Conservation (phyloP, 2,888 invertebrate species). For the Rhingia campestris region DNA sequence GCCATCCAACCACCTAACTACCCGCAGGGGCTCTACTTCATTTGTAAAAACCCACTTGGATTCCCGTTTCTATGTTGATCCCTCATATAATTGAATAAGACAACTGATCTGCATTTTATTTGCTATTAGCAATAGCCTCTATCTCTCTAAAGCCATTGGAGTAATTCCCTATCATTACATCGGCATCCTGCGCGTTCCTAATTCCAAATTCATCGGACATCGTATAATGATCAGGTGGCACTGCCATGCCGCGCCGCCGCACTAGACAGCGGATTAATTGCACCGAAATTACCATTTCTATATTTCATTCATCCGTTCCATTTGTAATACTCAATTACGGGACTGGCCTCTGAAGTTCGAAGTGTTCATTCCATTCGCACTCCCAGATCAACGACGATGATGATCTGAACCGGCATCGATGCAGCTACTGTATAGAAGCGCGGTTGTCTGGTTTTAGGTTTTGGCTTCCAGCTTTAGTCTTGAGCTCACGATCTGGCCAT, state of each 20-base stretch:
- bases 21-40: background rate
- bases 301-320: constrained; percentile 53
- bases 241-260: constrained; percentile 3
- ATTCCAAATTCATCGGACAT: constrained; percentile 58
- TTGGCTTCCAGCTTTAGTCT: background rate
- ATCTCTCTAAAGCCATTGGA: constrained; percentile 12
- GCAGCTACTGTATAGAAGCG: constrained; percentile 1
- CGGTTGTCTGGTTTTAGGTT: constrained; percentile 12
- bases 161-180: constrained; percentile 60
- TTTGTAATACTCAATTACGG: constrained; percentile 54
- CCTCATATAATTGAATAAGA: constrained; percentile 16
- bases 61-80: background rate
- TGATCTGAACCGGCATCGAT: background rate
- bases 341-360: constrained; percentile 22
- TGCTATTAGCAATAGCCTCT: background rate
- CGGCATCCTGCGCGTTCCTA: constrained; percentile 34
- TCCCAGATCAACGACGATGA: constrained; percentile 40
- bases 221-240: constrained; percentile 46
- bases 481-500: constrained; percentile 13
- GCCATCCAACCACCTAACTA: too few relatives aligned
- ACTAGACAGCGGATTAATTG: constrained; percentile 59
- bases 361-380: constrained; percentile 37
- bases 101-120: constrained; percentile 19
- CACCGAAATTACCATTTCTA: constrained; percentile 67
- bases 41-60: background rate